Evolutionary conservation across 2,113 vertebrate genomes (phyloP), one percentile per base, ranked within the genome.

Genomic region (Chloropsis hardwickii): DNA sequence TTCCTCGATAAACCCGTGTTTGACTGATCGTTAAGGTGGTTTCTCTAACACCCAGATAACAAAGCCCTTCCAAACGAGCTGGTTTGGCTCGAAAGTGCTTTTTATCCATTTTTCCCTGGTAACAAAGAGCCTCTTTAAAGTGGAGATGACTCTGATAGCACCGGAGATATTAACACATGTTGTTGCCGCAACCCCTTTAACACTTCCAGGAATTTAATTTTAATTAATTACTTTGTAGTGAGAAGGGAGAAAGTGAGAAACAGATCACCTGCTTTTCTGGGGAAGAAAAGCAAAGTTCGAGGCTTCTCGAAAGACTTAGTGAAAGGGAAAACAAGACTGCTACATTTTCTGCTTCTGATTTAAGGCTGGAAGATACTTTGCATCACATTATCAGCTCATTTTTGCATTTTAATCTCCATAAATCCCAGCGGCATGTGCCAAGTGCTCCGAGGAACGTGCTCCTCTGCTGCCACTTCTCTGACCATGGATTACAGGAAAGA

Each of bases 381-480:
- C 74, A 77, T 86, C 40, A 20, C 58, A 71, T 94, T 88, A 88
- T 84, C 72, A 64, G 37, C 83, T 82, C 72, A 31, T 33, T 91
- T 90, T 93, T 94, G 58, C 84, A 56, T 97, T 94, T 94, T 84
- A 77, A 92, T 92, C 92, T 94, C n/a, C 90, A 47, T 31, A 65
- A 96, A 42, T 72, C 45, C 80, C 56, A 65, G 71, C 24, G 37
- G 45, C 25, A 8, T 14, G 48, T 84, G 83, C 66, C 89, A 62
- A 80, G 42, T 29, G 42, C 76, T 58, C 21, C 53, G 60, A 65
- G 81, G 88, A 76, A n/a, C 16, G 2, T 31, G 47, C 40, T 74
- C 31, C 86, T 79, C 54, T 82, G 81, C 35, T 82, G 80, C 64
- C 39, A 20, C 57, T 61, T 76, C 79, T 77, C 81, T 66, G 57